phyloP scores from a whole-genome alignment of 2,113 vertebrate genomes.

The Pluvianellus socialis region DNA sequence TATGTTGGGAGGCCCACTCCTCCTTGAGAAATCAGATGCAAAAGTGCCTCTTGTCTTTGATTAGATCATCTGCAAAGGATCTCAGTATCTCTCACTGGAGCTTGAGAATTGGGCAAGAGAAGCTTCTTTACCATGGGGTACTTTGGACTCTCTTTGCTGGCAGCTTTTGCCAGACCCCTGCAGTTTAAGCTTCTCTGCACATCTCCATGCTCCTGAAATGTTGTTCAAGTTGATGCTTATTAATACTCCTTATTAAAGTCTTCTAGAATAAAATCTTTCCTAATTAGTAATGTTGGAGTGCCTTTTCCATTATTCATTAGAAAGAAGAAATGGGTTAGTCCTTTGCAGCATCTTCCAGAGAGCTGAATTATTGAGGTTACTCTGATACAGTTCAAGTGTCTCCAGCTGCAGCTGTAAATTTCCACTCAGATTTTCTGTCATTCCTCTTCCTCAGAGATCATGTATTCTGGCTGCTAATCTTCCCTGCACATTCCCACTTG shows the following conservation, averaged over 20 bases:
- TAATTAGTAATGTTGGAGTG: conserved; percentile 46
- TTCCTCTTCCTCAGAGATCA: background rate
- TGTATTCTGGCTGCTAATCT: background rate
- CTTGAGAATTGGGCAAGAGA: background rate
- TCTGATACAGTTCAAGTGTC: conserved; percentile 24
- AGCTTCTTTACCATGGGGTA: background rate
- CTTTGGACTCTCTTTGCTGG: background rate
- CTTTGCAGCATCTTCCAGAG: conserved; percentile 28
- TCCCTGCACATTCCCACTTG: background rate
- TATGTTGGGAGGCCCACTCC: background rate
- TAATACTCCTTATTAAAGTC: conserved; percentile 50
- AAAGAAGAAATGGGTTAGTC: conserved; percentile 19
- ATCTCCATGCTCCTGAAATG: background rate
- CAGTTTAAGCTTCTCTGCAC: background rate
- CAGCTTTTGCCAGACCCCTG: background rate
- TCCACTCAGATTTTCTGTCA: conserved; percentile 11
- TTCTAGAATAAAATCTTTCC: conserved; percentile 34
- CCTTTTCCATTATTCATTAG: conserved; percentile 63
- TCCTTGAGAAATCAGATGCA: background rate
- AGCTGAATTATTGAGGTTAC: conserved; percentile 20
- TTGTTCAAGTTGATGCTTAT: conserved; percentile 10
- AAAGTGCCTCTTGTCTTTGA: background rate
- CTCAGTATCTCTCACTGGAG: background rate
- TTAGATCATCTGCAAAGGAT: background rate
- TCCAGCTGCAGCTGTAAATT: conserved; percentile 58